These are phyloP conservation scores for Heliconius hortense DNA, from an alignment of 2,888 invertebrate genomes.

Conservation along the genomic window DNA sequence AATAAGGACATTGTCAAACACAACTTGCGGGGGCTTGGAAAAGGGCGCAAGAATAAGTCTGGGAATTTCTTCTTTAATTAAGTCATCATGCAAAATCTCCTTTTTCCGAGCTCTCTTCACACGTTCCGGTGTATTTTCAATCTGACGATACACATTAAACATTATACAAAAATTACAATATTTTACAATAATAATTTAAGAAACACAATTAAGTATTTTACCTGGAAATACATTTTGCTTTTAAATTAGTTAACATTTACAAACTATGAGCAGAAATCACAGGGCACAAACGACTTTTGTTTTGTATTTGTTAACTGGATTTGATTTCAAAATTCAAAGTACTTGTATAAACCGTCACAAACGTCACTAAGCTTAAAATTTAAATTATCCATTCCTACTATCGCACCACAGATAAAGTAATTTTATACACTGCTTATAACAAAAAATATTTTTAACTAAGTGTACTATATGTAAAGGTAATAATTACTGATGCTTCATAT, in stretches of 20 bases:
- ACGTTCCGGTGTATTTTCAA: constrained; percentile 77
- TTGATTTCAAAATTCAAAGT: constrained; percentile 17
- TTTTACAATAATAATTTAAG: constrained; percentile 16
- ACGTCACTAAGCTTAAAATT: constrained; percentile 9
- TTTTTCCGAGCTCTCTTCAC: constrained; percentile 62
- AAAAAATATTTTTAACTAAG: too few relatives aligned
- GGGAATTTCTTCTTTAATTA: constrained; percentile 72
- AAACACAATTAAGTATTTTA: constrained; percentile 42
- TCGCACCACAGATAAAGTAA: background rate
- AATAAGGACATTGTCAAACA: constrained; percentile 85
- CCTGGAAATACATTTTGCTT: constrained; percentile 71
- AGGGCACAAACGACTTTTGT: constrained; percentile 13
- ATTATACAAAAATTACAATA: background rate
- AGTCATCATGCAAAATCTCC: constrained; percentile 55
- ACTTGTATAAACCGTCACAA: constrained; percentile 10
- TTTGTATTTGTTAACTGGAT: constrained; percentile 15
- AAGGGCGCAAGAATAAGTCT: constrained; percentile 85
- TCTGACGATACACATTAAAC: constrained; percentile 53
- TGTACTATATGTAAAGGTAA: too few relatives aligned
- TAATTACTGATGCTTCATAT: too few relatives aligned
- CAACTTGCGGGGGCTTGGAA: constrained; percentile 84
- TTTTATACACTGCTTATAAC: background rate
- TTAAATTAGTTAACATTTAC: constrained; percentile 29
- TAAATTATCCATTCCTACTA: background rate
- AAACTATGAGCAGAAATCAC: constrained; percentile 27